phyloP scores from a whole-genome alignment of 2,797 vertebrate species.

The Enteromius radiatus region DNA sequence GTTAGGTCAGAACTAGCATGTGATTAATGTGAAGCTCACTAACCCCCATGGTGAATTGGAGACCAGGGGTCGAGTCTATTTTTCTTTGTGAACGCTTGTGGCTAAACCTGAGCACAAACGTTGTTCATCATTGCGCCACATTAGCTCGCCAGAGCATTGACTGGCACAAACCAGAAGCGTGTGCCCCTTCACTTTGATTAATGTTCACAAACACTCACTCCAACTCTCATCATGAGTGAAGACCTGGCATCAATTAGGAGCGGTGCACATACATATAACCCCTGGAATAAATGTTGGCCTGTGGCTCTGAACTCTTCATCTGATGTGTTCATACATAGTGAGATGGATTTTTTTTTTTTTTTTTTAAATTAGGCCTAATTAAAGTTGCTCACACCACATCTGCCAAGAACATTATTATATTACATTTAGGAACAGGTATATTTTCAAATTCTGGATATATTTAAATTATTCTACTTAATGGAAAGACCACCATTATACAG shows the following conservation, averaged over 20 bases:
- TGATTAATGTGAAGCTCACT: constrained; percentile 78
- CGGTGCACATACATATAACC: constrained; percentile 54
- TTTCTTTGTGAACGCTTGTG: constrained; percentile 80
- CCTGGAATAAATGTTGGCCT: constrained; percentile 20
- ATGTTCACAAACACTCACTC: constrained; percentile 67
- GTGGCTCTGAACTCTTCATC: constrained; percentile 26
- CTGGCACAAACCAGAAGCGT: constrained; percentile 75
- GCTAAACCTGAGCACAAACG: constrained; percentile 78
- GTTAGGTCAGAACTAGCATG: constrained; percentile 63
- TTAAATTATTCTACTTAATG: background rate
- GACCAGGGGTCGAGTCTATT: constrained; percentile 79
- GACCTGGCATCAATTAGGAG: constrained; percentile 76
- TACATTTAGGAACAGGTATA: background rate
- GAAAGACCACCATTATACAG: background rate
- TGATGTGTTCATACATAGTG: constrained; percentile 18
- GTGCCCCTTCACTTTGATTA: constrained; percentile 79
- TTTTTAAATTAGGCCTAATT: background rate
- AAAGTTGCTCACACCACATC: background rate
- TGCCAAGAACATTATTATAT: background rate
- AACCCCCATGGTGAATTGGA: constrained; percentile 80
- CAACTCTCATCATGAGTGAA: constrained; percentile 79
- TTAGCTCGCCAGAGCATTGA: constrained; percentile 72
- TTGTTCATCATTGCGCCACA: constrained; percentile 79
- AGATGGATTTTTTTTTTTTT: background rate
- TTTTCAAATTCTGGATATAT: background rate